Evolutionary conservation across 2,888 invertebrate genomes (phyloP).

Genomic region (Nycteola revayana): DNA sequence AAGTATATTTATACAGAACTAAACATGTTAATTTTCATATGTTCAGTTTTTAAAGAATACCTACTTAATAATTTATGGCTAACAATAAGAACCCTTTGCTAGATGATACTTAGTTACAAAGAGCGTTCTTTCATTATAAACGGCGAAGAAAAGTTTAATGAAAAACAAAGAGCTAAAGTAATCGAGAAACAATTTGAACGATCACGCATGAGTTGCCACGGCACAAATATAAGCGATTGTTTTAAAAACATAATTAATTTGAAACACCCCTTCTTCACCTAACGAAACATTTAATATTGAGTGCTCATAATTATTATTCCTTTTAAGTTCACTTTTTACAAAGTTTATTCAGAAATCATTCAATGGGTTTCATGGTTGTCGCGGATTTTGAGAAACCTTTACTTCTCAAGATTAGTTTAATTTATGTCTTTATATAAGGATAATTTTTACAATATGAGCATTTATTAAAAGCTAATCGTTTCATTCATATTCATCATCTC

Average conservation of each 20-base stretch:
- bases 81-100: conserved; percentile 25
- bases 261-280: conserved; percentile 68
- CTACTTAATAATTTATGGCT: conserved; percentile 15
- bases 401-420: not conserved
- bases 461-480: too few relatives aligned
- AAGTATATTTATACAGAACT: too few relatives aligned
- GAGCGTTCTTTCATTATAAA: conserved; percentile 36
- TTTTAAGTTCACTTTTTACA: conserved; percentile 72
- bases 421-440: not conserved
- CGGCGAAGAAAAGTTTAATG: conserved; percentile 67
- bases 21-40: not conserved
- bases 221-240: conserved; percentile 78
- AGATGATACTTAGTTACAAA: conserved; percentile 25
- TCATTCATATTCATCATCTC: too few relatives aligned
- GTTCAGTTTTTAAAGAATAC: conserved; percentile 6
- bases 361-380: conserved; percentile 40
- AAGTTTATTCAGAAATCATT: conserved; percentile 65
- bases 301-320: conserved; percentile 81
- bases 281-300: conserved; percentile 81
- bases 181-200: conserved; percentile 78
- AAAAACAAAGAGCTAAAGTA: conserved; percentile 76
- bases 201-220: conserved; percentile 76
- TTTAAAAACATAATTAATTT: conserved; percentile 81
- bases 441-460: not conserved
- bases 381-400: conserved; percentile 32